Evolutionary conservation across 2,113 vertebrate genomes (phyloP).

Genomic region (Callocephalon fimbriatum): DNA sequence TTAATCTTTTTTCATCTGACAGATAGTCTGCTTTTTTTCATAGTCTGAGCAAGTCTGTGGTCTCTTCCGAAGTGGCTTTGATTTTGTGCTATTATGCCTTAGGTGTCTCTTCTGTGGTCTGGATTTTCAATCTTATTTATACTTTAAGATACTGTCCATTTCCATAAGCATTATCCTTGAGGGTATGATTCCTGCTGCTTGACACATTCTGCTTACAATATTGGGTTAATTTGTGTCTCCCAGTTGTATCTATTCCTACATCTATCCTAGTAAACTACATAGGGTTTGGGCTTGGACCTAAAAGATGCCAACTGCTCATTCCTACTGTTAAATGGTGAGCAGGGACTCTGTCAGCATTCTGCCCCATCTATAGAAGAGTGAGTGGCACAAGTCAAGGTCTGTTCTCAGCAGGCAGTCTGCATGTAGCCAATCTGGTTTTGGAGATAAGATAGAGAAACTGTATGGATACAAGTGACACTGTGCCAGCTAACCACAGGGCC

Average conservation of each 20-base stretch:
- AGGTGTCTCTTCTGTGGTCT: not conserved
- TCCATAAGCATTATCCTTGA: not conserved
- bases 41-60: not conserved
- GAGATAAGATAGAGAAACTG: not conserved
- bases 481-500: not conserved
- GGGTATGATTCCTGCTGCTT: not conserved
- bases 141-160: not conserved
- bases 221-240: not conserved
- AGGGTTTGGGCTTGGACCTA: not conserved
- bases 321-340: not conserved
- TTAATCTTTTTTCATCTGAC: constrained; percentile 13
- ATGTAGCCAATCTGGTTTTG: not conserved
- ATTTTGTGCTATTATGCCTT: constrained; percentile 28
- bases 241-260: not conserved
- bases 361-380: not conserved
- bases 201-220: not conserved
- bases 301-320: not conserved
- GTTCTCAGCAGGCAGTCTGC: not conserved
- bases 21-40: constrained; percentile 1
- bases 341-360: not conserved
- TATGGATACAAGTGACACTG: not conserved
- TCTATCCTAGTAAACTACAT: not conserved
- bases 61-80: not conserved
- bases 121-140: constrained; percentile 1
- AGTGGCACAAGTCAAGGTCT: not conserved